Conservation (phyloP, 2,113 vertebrate species). For the Anhinga anhinga region DNA sequence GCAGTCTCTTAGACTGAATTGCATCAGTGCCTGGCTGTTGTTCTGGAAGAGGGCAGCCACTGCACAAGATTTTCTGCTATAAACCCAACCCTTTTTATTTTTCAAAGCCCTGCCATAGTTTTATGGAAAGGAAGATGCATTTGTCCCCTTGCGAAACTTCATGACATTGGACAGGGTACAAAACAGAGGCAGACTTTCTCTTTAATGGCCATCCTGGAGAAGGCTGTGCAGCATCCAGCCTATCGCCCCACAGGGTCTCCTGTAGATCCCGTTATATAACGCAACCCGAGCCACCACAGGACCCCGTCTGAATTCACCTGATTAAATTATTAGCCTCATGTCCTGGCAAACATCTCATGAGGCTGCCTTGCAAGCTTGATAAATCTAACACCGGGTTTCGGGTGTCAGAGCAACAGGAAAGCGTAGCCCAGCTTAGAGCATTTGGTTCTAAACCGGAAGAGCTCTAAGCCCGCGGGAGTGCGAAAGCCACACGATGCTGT, state of each 20-base stretch:
- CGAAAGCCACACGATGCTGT: background rate
- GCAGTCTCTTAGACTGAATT: background rate
- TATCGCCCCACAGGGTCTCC: background rate
- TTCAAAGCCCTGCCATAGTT: background rate
- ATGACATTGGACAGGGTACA: background rate
- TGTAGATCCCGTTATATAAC: background rate
- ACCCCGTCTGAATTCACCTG: constrained; percentile 29
- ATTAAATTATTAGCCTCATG: constrained; percentile 57
- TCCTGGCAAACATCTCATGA: constrained; percentile 44
- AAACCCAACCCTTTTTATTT: background rate
- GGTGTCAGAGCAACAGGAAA: constrained; percentile 9
- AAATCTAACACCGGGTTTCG: background rate
- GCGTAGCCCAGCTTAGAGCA: accelerated
- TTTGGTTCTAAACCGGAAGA: constrained; percentile 25
- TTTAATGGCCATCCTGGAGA: background rate
- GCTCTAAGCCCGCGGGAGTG: background rate
- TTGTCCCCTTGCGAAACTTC: background rate
- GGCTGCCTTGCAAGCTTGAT: background rate
- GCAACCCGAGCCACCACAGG: background rate
- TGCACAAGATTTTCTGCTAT: background rate
- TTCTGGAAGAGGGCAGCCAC: background rate
- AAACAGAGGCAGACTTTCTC: background rate
- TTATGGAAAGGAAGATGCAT: background rate
- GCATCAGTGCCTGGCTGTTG: background rate
- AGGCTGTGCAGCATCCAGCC: background rate